These are phyloP conservation scores for Thaleichthys pacificus DNA, from an alignment of 2,797 vertebrate genomes.

Conservation along the genomic window DNA sequence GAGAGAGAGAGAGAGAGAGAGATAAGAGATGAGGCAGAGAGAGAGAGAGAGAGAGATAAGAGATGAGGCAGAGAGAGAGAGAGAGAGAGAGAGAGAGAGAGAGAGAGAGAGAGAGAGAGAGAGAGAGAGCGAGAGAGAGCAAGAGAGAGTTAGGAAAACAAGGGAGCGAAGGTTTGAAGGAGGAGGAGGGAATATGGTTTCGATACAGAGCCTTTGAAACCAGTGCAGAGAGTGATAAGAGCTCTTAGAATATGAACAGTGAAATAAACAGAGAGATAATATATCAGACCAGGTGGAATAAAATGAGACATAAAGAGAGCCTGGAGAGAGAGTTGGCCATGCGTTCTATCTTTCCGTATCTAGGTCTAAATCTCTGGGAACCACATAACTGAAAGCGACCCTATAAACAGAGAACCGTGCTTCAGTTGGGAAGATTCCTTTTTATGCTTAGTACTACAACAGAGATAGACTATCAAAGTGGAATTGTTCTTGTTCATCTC, in stretches of 20 bases:
- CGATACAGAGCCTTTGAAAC: background rate
- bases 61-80: too few species aligned
- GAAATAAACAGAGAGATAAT: background rate
- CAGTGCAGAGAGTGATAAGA: background rate
- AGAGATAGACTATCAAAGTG: constrained; percentile 8
- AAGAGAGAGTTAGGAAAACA: background rate
- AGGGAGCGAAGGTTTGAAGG: background rate
- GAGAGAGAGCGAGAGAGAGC: background rate
- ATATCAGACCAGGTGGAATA: background rate
- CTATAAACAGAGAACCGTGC: constrained; percentile 51
- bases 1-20: background rate
- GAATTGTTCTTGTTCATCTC: too few species aligned
- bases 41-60: background rate
- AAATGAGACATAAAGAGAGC: background rate
- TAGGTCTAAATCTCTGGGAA: constrained; percentile 1
- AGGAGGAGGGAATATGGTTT: background rate
- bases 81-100: too few species aligned
- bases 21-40: background rate
- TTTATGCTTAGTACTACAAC: constrained; percentile 27
- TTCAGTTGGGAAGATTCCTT: constrained; percentile 29
- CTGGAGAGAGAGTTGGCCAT: background rate
- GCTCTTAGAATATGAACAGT: background rate
- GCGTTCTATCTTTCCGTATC: constrained; percentile 1
- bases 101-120: background rate
- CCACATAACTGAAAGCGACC: constrained; percentile 19